Conservation (phyloP, 2,888 invertebrate species). For the Erebia aethiops region DNA sequence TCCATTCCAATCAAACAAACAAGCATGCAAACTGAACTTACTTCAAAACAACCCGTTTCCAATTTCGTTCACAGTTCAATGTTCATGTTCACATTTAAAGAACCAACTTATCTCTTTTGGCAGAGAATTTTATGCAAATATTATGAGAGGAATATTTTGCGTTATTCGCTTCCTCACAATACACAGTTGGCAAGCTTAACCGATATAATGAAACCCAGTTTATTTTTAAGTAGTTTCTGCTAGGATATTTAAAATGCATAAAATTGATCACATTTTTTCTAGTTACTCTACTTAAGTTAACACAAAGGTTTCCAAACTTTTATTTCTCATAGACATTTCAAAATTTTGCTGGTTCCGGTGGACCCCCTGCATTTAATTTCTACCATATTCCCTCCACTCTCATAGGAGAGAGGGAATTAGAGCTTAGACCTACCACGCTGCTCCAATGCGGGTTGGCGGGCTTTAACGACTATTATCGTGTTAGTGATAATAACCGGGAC, state of each 20-base stretch:
- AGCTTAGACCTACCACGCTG: too few relatives aligned
- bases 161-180: conserved; percentile 16
- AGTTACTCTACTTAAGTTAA: background rate
- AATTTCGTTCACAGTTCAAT: conserved; percentile 3
- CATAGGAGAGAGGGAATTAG: too few relatives aligned
- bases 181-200: conserved; percentile 13
- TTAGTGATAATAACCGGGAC: too few relatives aligned
- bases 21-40: background rate
- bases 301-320: too few relatives aligned
- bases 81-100: conserved; percentile 16
- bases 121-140: conserved; percentile 18
- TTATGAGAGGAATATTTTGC: conserved; percentile 14
- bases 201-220: conserved; percentile 5
- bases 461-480: too few relatives aligned
- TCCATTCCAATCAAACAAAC: background rate
- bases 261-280: conserved; percentile 6
- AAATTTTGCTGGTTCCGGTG: too few relatives aligned
- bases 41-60: conserved; percentile 9
- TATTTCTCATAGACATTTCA: too few relatives aligned
- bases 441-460: too few relatives aligned
- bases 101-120: conserved; percentile 18
- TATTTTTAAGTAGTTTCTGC: conserved; percentile 9
- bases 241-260: conserved; percentile 16
- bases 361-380: too few relatives aligned
- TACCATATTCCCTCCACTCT: too few relatives aligned